These are phyloP conservation scores for Ophion slaviceki DNA, from an alignment of 2,888 invertebrate genomes.

Conservation along the genomic window DNA sequence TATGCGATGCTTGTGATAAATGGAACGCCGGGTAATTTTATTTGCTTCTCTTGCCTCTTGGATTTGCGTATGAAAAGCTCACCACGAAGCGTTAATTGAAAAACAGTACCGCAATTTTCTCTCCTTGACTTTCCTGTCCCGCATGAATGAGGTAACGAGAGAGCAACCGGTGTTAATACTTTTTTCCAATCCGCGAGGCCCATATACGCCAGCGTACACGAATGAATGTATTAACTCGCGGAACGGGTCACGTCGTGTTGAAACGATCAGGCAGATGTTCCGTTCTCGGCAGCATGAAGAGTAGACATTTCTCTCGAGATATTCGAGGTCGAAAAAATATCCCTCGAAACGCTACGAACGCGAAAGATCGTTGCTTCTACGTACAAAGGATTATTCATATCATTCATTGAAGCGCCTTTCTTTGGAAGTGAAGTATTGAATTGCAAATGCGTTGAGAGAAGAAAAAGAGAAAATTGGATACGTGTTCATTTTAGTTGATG, in stretches of 20 bases:
- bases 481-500: background rate
- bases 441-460: background rate
- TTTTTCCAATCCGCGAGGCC: conserved; percentile 31
- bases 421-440: background rate
- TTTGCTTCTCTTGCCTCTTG: background rate
- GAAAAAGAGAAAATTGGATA: background rate
- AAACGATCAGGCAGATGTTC: conserved; percentile 51
- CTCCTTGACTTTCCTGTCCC: conserved; percentile 1
- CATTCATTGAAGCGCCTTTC: too few species aligned
- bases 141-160: conserved; percentile 20
- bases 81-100: background rate
- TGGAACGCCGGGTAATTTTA: background rate
- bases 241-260: conserved; percentile 7
- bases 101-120: background rate
- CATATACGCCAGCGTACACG: conserved; percentile 22
- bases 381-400: too few species aligned
- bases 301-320: background rate
- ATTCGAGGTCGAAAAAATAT: background rate
- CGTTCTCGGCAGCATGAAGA: background rate
- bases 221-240: conserved; percentile 56
- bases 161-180: conserved; percentile 18
- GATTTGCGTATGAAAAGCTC: background rate
- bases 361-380: background rate
- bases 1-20: too few species aligned
- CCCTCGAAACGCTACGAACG: background rate